Evolutionary conservation across 2,888 invertebrate species (phyloP).

Genomic region (Sarcophaga carnaria): DNA sequence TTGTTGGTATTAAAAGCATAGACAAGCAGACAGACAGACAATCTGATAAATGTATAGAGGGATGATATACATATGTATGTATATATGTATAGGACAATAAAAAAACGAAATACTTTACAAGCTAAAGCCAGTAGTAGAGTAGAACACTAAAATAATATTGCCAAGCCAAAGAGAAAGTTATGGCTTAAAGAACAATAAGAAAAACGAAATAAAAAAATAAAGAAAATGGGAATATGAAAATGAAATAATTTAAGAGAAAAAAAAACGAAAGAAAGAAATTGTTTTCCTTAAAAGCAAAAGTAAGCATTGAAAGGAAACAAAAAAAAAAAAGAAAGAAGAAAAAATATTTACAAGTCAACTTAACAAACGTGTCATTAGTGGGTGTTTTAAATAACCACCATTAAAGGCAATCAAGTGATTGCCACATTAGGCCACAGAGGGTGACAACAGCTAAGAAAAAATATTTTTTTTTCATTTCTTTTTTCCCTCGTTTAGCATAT

Average conservation of each 20-base stretch:
- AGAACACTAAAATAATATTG: background rate
- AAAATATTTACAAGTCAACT: conserved; percentile 31
- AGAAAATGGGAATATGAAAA: background rate
- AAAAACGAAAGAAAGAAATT: background rate
- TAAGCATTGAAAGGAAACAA: background rate
- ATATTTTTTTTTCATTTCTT: background rate
- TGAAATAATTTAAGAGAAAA: conserved; percentile 42
- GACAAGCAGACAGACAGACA: conserved; percentile 5
- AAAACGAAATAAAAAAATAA: conserved; percentile 47
- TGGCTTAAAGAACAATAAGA: conserved; percentile 6
- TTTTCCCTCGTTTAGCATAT: background rate
- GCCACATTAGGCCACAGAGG: conserved; percentile 68
- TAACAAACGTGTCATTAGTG: conserved; percentile 64
- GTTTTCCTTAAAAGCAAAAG: conserved; percentile 1
- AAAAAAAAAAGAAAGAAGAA: background rate
- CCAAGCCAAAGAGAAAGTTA: background rate
- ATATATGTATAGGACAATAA: background rate
- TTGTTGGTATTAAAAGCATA: conserved; percentile 7
- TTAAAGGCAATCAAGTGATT: conserved; percentile 71
- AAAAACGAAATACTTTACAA: background rate
- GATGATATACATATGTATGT: background rate
- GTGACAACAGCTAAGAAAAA: conserved; percentile 57
- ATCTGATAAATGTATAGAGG: background rate
- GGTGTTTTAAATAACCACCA: conserved; percentile 62
- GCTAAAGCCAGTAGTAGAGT: background rate